A percentile compares a stretch with the other conserved stretches of the same genome.
phyloP scores from a whole-genome alignment of 2,797 vertebrate genomes.

The Melopsittacus undulatus region DNA sequence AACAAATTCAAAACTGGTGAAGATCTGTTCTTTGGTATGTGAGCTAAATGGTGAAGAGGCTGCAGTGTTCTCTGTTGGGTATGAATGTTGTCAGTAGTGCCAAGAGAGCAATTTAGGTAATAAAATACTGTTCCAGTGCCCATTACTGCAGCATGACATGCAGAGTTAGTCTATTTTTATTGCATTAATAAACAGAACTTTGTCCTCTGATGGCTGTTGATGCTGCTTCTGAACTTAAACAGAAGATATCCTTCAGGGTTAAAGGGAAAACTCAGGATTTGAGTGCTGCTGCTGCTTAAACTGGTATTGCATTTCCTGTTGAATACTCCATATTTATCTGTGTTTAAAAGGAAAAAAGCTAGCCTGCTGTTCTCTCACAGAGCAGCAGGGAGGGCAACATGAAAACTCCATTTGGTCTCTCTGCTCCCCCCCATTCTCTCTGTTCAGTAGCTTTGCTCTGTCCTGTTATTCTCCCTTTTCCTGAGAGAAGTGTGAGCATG shows the following conservation, averaged over 20 bases:
- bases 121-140: not conserved
- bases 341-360: not conserved
- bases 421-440: not conserved
- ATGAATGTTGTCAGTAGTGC: not conserved
- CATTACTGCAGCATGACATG: not conserved
- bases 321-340: not conserved
- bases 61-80: not conserved
- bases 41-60: not conserved
- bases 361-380: not conserved
- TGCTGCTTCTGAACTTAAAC: not conserved
- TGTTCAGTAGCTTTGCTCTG: fast-evolving
- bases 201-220: not conserved
- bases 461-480: not conserved
- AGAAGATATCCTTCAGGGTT: not conserved
- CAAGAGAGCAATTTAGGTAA: not conserved
- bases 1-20: not conserved
- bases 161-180: not conserved
- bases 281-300: not conserved
- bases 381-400: not conserved
- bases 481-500: not conserved
- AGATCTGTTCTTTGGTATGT: not conserved
- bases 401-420: not conserved
- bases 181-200: not conserved
- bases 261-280: not conserved
- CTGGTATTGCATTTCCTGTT: not conserved